Evolutionary conservation across 2,797 vertebrate genomes (phyloP).

Genomic region (Poliocrania exsul): DNA sequence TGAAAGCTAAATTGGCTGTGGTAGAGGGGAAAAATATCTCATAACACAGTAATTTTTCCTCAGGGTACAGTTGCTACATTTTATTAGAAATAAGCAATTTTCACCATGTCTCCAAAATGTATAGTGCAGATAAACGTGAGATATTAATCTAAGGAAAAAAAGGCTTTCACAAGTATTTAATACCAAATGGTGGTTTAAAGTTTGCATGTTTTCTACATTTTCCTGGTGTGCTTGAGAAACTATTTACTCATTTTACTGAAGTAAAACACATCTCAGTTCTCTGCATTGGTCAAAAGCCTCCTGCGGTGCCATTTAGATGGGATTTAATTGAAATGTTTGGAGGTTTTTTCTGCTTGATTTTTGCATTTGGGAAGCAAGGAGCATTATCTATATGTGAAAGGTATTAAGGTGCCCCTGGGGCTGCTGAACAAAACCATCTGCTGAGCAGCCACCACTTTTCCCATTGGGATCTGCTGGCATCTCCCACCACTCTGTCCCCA

Average conservation of each 20-base stretch:
- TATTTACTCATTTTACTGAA: conserved; percentile 7
- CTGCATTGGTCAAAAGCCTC: not conserved
- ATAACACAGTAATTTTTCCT: conserved; percentile 74
- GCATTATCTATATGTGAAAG: not conserved
- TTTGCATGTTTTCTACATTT: conserved; percentile 34
- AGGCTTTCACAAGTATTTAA: conserved; percentile 56
- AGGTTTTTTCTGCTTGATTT: not conserved
- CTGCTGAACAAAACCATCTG: not conserved
- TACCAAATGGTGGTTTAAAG: not conserved
- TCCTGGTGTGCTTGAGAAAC: not conserved
- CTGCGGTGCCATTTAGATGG: not conserved
- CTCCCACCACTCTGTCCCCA: not conserved
- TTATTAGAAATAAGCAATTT: conserved; percentile 77
- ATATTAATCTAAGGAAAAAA: conserved; percentile 56
- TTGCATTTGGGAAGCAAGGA: not conserved
- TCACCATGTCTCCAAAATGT: conserved; percentile 49
- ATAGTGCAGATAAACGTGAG: conserved; percentile 49
- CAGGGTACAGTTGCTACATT: conserved; percentile 60
- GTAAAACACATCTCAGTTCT: not conserved
- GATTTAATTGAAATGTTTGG: not conserved
- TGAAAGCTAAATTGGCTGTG: conserved; percentile 73
- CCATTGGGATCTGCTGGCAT: not conserved
- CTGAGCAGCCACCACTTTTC: not conserved
- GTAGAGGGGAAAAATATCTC: conserved; percentile 67
- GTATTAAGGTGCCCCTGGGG: not conserved